Conservation (phyloP, 2,113 vertebrate genomes). For the Elgaria multicarinata region DNA sequence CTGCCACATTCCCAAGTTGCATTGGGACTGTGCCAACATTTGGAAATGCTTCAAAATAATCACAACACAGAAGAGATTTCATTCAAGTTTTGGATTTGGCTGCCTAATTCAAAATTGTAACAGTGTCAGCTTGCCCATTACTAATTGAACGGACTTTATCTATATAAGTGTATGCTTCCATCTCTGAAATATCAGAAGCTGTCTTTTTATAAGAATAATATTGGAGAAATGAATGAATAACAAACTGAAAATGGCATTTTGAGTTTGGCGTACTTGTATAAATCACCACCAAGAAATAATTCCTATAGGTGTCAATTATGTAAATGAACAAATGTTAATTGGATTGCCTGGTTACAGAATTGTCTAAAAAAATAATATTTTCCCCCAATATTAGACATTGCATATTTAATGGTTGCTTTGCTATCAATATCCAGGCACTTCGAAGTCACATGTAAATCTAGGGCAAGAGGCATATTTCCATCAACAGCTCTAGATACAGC, state of each 20-base stretch:
- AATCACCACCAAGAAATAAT: not conserved
- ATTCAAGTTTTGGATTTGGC: not conserved
- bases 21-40: not conserved
- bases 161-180: not conserved
- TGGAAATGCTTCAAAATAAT: too few species aligned
- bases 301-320: not conserved
- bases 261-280: not conserved
- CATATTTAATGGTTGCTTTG: slow-evolving; percentile 48
- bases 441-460: slow-evolving; percentile 43
- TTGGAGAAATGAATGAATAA: not conserved
- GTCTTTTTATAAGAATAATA: not conserved
- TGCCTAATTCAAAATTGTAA: not conserved
- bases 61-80: not conserved
- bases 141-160: not conserved
- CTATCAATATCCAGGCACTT: slow-evolving; percentile 51
- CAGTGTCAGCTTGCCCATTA: not conserved
- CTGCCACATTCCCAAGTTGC: not conserved
- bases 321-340: not conserved
- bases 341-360: not conserved
- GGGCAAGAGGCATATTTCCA: not conserved
- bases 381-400: slow-evolving; percentile 9
- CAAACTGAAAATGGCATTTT: not conserved
- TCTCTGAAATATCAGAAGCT: not conserved
- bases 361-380: not conserved
- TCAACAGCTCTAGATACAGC: slow-evolving; percentile 22